Evolutionary conservation across 2,113 vertebrate genomes (phyloP).

Genomic region (Anhinga anhinga): DNA sequence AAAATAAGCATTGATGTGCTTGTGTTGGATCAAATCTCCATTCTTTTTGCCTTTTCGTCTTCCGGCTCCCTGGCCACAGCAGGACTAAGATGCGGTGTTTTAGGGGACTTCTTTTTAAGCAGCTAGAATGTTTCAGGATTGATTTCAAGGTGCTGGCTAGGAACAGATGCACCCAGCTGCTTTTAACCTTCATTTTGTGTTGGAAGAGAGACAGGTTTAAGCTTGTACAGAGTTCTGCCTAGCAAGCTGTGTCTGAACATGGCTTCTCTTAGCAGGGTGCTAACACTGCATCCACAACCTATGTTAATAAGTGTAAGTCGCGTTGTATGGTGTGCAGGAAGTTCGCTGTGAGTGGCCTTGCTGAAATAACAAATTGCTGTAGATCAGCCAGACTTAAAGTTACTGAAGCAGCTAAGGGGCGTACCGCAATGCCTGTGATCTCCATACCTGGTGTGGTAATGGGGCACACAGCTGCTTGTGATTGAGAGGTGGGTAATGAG

Average conservation of each 20-base stretch:
- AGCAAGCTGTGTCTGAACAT: neutral
- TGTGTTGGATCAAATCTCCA: neutral
- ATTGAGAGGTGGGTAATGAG: neutral
- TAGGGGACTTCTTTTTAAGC: neutral
- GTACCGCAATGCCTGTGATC: neutral
- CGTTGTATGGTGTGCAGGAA: rapidly evolving
- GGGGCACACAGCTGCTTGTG: neutral
- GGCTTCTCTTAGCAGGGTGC: neutral
- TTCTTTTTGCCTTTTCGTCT: neutral
- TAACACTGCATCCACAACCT: neutral
- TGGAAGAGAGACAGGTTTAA: neutral
- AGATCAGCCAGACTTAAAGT: neutral
- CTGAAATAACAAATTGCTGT: neutral
- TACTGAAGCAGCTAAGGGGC: neutral
- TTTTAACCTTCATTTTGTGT: conserved; percentile 37
- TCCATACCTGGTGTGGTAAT: neutral
- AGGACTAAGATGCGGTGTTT: neutral
- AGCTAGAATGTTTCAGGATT: neutral
- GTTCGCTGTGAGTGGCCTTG: neutral
- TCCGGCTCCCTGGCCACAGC: neutral
- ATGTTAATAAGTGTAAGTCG: rapidly evolving
- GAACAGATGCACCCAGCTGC: conserved; percentile 30
- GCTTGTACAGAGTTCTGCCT: neutral
- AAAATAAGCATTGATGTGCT: neutral
- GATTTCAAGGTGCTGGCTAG: conserved; percentile 5